Base-by-base conservation (phyloP, 2,113 vertebrate genomes). In the Spheniscus mendiculus region DNA sequence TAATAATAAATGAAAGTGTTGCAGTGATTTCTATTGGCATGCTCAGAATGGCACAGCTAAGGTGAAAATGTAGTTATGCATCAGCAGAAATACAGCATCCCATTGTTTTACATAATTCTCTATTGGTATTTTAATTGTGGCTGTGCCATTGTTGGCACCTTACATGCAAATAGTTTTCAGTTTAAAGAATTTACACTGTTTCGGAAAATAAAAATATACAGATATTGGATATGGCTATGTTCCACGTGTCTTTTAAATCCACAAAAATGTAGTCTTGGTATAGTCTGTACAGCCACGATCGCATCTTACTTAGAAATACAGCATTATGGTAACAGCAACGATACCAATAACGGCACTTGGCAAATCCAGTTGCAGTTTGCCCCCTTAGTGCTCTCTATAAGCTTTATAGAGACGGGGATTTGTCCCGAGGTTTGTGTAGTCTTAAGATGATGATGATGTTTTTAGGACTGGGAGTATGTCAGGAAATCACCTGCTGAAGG, bases 361-460 rank as follows among this genome's bases (percentile, higher is more conserved):
- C 40, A 86, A 45, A 38, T 29, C 36, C 62, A 44, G 23, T 18
- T 79, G 55, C 62, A 40, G 25, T 53, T 90, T 58, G 44, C 3
- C 34, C 59, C 36, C 36, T 3, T 21, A 59, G 42, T 50, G 56
- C 9, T 22, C 0, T 62, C 8, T n/a, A 0, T 70, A 23, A 71
- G 15, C 11, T 91, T 61, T 44, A 15, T 14, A 34, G 69, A 52
- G 45, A 6, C 12, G 7, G 17, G 30, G 61, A 52, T 85, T 93
- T 89, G 52, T n/a, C 73, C 56, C 42, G 45, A 94, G 40, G 40
- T 72, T 76, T 61, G 13, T 38, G 10, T 69, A 45, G 49, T 10
- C 15, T 53, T 22, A 65, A 69, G 30, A 3, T 50, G 42, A 4
- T 19, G 40, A 21, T 19, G 55, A 22, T 34, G 25, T 30, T 56